Evolutionary conservation across 2,888 invertebrate species (phyloP).

Genomic region (Athalia cordata): DNA sequence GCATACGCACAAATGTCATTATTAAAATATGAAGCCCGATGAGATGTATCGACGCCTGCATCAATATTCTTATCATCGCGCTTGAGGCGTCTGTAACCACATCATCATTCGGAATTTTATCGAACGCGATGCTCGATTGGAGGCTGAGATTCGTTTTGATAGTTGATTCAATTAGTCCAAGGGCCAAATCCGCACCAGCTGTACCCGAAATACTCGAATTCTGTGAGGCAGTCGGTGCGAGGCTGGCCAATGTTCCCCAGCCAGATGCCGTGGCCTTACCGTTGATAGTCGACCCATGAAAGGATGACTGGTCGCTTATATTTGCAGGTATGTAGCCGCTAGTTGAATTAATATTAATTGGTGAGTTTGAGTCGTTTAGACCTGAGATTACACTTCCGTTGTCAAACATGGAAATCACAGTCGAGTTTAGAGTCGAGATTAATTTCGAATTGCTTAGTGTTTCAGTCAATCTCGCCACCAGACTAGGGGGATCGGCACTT

Average conservation of each 20-base stretch:
- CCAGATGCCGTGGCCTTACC: background rate
- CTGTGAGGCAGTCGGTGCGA: background rate
- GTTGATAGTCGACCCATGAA: background rate
- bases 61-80: conserved; percentile 82
- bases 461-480: conserved; percentile 49
- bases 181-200: background rate
- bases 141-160: background rate
- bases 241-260: conserved; percentile 1
- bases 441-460: conserved; percentile 51
- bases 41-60: conserved; percentile 92
- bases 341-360: conserved; percentile 1
- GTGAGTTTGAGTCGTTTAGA: conserved; percentile 16
- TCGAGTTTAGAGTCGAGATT: conserved; percentile 56
- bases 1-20: conserved; percentile 94
- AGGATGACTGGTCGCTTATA: background rate
- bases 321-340: conserved; percentile 28
- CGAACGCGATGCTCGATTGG: no score
- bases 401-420: conserved; percentile 46
- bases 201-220: background rate
- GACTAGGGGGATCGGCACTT: conserved; percentile 47
- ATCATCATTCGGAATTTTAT: conserved; percentile 48
- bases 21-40: conserved; percentile 95
- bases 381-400: conserved; percentile 10
- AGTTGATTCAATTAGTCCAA: background rate
- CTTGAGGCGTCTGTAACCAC: conserved; percentile 63